Conservation (phyloP, 1,140 invertebrate species). For the Hylaeus anthracinus region DNA sequence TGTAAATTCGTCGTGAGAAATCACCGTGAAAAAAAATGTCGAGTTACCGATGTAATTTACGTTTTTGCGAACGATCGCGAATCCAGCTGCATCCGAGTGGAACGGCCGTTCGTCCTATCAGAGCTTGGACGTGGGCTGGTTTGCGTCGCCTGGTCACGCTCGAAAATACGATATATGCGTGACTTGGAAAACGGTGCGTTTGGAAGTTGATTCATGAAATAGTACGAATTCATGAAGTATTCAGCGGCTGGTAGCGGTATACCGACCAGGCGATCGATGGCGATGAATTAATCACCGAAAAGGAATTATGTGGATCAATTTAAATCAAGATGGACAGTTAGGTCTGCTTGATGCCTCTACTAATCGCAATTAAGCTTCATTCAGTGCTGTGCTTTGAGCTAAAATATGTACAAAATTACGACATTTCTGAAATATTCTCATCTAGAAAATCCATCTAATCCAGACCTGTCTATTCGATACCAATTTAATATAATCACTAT, state of each 20-base stretch:
- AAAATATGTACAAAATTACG: no score
- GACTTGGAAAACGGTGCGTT: constrained; percentile 58
- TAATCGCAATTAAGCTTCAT: no score
- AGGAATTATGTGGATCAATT: neutral
- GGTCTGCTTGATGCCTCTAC: no score
- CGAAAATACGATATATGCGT: constrained; percentile 59
- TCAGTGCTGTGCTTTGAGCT: no score
- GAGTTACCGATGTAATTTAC: constrained; percentile 11
- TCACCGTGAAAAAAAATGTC: no score
- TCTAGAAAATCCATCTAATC: no score
- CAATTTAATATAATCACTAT: no score
- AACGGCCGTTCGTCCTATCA: constrained; percentile 39
- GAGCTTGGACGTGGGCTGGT: constrained; percentile 25
- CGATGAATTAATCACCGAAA: neutral
- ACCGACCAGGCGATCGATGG: constrained; percentile 13
- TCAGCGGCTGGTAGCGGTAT: constrained; percentile 35
- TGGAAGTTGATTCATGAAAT: constrained; percentile 58
- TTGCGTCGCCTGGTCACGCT: constrained; percentile 57
- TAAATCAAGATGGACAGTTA: no score
- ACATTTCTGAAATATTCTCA: no score
- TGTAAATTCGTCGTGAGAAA: constrained; percentile 13
- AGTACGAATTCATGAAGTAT: constrained; percentile 29
- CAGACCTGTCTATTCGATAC: no score
- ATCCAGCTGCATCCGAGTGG: constrained; percentile 43
- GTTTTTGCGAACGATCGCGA: constrained; percentile 32